Base-by-base conservation (phyloP, 2,888 invertebrate species). In the Apotomis turbidana region DNA sequence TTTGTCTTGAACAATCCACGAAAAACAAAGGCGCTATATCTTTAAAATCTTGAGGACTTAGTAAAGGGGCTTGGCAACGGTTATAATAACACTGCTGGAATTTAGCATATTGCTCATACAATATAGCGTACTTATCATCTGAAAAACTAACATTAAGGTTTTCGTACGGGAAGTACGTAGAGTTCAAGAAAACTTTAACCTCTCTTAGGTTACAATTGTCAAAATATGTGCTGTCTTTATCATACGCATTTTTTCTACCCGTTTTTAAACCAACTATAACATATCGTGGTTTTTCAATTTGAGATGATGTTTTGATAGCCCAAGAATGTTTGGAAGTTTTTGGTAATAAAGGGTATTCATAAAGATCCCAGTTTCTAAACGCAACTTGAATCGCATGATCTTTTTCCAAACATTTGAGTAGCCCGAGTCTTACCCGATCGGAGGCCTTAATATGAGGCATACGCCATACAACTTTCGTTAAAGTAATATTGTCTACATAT, bases 291-390 rank as follows among this genome's bases (percentile, higher is more conserved):
- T 83, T 85, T 75, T 86, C 85, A 62, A 85, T 71, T 73, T 81
- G 79, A n/a, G 78, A 79, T 6, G 81, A 76, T 44, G 84, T 83
- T 77, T 81, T 82, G 10, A 83, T 77, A 46, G 79, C 74, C 85
- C 84, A 83, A 51, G 80, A 76, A 64, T 83, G 77, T 73, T 82
- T 78, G 60, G 74, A 74, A 52, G 82, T 82, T 70, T 71, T 75
- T 6, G 81, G 84, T 70, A 87, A 70, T 61, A 79, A 44, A 0
- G 85, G 85, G 76, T 84, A 85, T 75, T 83, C 83, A 72, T 84
- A 81, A 27, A 87, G 70, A 67, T 86, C 85, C 85, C 85, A 87
- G 62, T 81, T 81, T 64, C 86, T 74, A 74, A 81, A 85, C 78
- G 64, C 68, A 41, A 75, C 77, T 74, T 64, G 81, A 76, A 64